These are phyloP conservation scores for Ctenicera cuprea DNA, from an alignment of 2,888 invertebrate species.

Conservation along the genomic window DNA sequence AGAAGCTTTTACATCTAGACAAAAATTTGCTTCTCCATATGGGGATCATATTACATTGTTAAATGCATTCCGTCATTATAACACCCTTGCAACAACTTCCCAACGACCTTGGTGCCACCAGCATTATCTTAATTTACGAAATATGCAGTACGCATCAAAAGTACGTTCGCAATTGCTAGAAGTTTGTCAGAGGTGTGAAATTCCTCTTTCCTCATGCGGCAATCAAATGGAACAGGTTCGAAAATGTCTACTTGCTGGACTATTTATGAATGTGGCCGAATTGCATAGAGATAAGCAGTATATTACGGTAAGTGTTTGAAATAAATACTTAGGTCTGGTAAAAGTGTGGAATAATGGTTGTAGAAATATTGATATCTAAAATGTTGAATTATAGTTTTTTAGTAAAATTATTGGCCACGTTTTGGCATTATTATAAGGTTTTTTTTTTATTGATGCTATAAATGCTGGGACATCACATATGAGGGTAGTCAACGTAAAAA, in stretches of 20 bases:
- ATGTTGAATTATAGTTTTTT: no score
- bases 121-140: slow-evolving; percentile 89
- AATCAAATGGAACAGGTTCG: slow-evolving; percentile 79
- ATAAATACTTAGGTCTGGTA: no score
- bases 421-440: no score
- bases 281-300: slow-evolving; percentile 83
- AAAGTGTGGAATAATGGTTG: no score
- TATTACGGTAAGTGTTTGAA: slow-evolving; percentile 77
- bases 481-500: no score
- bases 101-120: slow-evolving; percentile 92
- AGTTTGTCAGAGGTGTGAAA: slow-evolving; percentile 76
- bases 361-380: no score
- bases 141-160: slow-evolving; percentile 87
- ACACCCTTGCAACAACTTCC: slow-evolving; percentile 80
- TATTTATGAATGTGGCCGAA: slow-evolving; percentile 92
- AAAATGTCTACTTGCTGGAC: slow-evolving; percentile 87
- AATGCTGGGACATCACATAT: no score
- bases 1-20: slow-evolving; percentile 82
- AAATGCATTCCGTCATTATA: slow-evolving; percentile 90
- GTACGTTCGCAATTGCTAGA: slow-evolving; percentile 87
- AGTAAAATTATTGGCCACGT: no score
- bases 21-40: slow-evolving; percentile 88
- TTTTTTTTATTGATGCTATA: no score
- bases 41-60: slow-evolving; percentile 95
- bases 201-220: slow-evolving; percentile 80